Conservation (phyloP, 2,888 invertebrate species). For the Hedya salicella region DNA sequence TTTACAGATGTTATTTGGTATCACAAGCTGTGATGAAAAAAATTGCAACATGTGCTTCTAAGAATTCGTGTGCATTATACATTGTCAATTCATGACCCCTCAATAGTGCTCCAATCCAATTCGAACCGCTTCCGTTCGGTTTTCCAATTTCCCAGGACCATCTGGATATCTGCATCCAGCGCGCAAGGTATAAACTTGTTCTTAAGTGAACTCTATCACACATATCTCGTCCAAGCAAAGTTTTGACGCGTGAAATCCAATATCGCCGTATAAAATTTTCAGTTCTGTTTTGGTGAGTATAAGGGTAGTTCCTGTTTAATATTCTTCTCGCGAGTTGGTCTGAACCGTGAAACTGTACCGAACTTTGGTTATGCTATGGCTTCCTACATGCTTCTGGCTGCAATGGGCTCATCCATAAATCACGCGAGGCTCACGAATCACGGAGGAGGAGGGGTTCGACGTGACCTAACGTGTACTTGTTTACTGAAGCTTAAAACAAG, state of each 20-base stretch:
- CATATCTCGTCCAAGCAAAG: constrained; percentile 35
- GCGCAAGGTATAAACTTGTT: constrained; percentile 25
- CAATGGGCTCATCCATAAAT: no score
- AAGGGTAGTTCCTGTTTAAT: constrained; percentile 42
- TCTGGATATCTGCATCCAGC: constrained; percentile 18
- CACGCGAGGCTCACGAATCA: no score
- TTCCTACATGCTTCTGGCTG: constrained; percentile 48
- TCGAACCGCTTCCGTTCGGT: constrained; percentile 3
- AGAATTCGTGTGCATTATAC: no score
- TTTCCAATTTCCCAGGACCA: constrained; percentile 20
- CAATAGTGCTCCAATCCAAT: constrained; percentile 4
- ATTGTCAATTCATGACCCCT: not conserved
- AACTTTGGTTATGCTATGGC: constrained; percentile 40
- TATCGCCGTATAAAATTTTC: constrained; percentile 43
- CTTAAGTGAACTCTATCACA: constrained; percentile 38
- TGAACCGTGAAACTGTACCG: constrained; percentile 31
- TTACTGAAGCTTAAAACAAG: no score
- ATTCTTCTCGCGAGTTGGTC: constrained; percentile 29
- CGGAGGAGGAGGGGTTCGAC: no score
- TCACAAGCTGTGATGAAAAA: no score
- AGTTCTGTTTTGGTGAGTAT: constrained; percentile 40
- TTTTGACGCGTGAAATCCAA: constrained; percentile 44
- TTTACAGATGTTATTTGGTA: no score
- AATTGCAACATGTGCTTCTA: no score
- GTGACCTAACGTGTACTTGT: no score